Evolutionary conservation across 1,140 invertebrate species (phyloP), one percentile per base, ranked within the genome.

Genomic region (Pinna nobilis): DNA sequence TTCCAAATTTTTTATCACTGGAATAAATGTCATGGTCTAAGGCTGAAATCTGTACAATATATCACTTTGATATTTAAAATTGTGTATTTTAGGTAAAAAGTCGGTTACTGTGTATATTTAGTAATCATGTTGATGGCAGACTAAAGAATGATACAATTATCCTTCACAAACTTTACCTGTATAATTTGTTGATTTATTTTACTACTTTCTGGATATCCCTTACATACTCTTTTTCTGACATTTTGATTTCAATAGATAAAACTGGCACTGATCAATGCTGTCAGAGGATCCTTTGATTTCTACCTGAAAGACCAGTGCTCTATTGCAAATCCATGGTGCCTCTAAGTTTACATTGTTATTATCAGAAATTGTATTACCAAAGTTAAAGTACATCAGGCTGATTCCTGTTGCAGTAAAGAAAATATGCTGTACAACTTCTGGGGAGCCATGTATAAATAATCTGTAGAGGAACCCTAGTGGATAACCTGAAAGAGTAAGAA

Each of bases 321-420:
- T n/a, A n/a, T 3, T 50, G 28, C 28, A 60, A 15, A 60, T 60
- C 11, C 15, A 35, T 20, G 18, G 30, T 30, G 11, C 18, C 6
- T 20, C 18, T 35, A 18, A 23, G n/a, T 15, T 30, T 18, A n/a
- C 1, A 5, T 30, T 33, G 20, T 23, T 13, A 20, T 23, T 25
- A 20, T 11, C 13, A 25, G 59, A 70, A 13, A 23, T 55, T 20
- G 53, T 82, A 83, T 90, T 88, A 92, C 95, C 95, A 90, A 95
- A 97, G 87, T 97, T 97, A 86, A 94, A 97, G 73, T 92, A 92
- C 57, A 94, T 94, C 50, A 96, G 88, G 13, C 90, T 82, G 13
- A 95, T 78, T 23, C 96, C 95, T 74, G 90, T 91, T 0, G 90
- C 15, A 39, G 92, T 91, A 81, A 96, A 96, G 87, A 91, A 96